Evolutionary conservation across 2,888 invertebrate species (phyloP), one percentile per base, ranked within the genome.

Genomic region (Microplitis deprimator): DNA sequence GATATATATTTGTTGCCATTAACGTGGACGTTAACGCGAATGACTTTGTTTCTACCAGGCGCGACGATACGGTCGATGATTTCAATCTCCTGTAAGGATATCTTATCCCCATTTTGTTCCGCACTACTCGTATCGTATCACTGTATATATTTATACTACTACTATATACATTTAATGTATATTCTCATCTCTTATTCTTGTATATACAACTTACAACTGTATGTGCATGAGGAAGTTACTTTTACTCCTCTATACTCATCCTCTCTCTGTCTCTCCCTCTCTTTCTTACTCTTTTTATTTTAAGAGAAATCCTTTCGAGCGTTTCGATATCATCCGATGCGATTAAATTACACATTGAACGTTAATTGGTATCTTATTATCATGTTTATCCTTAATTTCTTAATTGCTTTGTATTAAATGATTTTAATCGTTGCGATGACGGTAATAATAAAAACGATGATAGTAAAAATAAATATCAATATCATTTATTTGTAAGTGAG

Each of bases 41-140:
- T 77, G 77, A 77, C 77, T 77, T 73, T 73, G 77, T 77, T 77
- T 60, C 71, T 67, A 70, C 69, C 69, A 40, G 67, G 62, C 65
- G 73, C 62, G 74, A 74, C 67, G 77, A 74, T 77, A 77, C 74
- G 74, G 67, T 70, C 74, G 70, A 77, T 77, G 74, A 77, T 77
- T 74, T 74, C 74, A 70, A 77, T 77, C 77, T 73, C 67, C 67
- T 73, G 29, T 41, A 16, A 69, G 59, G 62, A 77, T 69, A 69
- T 73, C 59, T 70, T 69, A 73, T 73, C 65, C 8, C 10, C 29
- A 50, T 16, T 40, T 17, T 13, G 38, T 39, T 50, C 50, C 64
- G 39, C 68, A 71, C 61, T 50, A 59, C 8, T 41, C 39, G 29
- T 4, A 29, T 29, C 29, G 29, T 29, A 29, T 29, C 29, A 29